Evolutionary conservation across 1,140 invertebrate species (phyloP).

Genomic region (Leptinotarsa texana): DNA sequence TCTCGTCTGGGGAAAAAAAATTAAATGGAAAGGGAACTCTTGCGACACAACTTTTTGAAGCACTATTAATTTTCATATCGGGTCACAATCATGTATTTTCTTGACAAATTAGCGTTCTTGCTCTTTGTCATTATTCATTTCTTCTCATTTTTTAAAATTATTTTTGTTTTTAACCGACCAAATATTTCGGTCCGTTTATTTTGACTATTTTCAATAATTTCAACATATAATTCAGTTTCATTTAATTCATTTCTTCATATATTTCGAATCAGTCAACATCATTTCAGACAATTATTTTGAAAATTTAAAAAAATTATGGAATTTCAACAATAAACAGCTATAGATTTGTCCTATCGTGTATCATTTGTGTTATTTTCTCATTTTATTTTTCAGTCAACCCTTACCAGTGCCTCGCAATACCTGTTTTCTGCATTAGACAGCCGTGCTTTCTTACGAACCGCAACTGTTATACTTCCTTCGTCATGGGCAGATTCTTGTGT

Average conservation of each 20-base stretch:
- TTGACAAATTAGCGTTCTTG: too few relatives aligned
- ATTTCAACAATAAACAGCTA: background rate
- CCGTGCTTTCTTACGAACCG: constrained; percentile 58
- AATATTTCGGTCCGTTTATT: too few relatives aligned
- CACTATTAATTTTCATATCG: too few relatives aligned
- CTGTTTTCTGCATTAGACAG: constrained; percentile 61
- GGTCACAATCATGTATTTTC: too few relatives aligned
- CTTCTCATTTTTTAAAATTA: too few relatives aligned
- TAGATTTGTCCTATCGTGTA: background rate
- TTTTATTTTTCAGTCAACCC: constrained; percentile 57
- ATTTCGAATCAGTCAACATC: background rate
- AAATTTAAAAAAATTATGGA: background rate
- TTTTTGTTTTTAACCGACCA: too few relatives aligned
- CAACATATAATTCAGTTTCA: too few relatives aligned
- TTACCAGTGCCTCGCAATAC: constrained; percentile 58
- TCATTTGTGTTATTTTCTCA: background rate
- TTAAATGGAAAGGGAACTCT: too few relatives aligned
- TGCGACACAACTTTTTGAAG: too few relatives aligned
- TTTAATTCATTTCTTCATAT: background rate
- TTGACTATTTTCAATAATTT: too few relatives aligned
- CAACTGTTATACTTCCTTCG: constrained; percentile 61
- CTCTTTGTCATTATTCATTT: too few relatives aligned
- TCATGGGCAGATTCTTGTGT: constrained; percentile 61
- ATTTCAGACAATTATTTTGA: background rate
- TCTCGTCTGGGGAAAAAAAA: too few relatives aligned